These are phyloP conservation scores for Macrophya alboannulata DNA, from an alignment of 2,888 invertebrate genomes.

Conservation along the genomic window DNA sequence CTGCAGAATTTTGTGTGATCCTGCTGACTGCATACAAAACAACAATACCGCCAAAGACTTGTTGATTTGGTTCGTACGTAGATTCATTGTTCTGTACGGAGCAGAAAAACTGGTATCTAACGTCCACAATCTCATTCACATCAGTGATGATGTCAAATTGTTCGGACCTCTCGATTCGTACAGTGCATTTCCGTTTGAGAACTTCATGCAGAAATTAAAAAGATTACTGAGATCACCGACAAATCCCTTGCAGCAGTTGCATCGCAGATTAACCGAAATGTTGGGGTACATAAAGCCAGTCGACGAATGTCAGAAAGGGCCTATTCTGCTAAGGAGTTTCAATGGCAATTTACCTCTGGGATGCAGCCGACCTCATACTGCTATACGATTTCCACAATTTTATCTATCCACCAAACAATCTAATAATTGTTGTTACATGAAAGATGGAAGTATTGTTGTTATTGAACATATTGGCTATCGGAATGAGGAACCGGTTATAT, in stretches of 20 bases:
- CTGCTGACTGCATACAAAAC: constrained; percentile 53
- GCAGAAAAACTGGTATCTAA: constrained; percentile 60
- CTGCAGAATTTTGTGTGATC: constrained; percentile 61
- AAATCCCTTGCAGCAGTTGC: too few relatives aligned
- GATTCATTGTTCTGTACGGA: constrained; percentile 61
- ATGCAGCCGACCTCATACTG: background rate
- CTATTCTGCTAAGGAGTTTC: background rate
- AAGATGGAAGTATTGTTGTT: constrained; percentile 30
- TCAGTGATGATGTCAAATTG: constrained; percentile 60
- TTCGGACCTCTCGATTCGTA: constrained; percentile 63
- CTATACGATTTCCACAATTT: constrained; percentile 57
- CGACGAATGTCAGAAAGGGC: too few relatives aligned
- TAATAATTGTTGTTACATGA: constrained; percentile 59
- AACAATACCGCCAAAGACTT: constrained; percentile 61
- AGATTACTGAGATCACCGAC: too few relatives aligned
- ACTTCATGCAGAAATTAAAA: too few relatives aligned
- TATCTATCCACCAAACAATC: constrained; percentile 42
- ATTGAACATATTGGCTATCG: constrained; percentile 50
- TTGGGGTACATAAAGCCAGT: too few relatives aligned
- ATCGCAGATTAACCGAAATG: too few relatives aligned
- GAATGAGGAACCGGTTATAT: constrained; percentile 26
- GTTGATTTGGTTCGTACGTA: constrained; percentile 62
- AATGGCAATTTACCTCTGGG: constrained; percentile 15
- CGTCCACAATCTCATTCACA: constrained; percentile 65
- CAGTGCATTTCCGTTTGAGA: constrained; percentile 62